Evolutionary conservation across 64 coral and sea anemone genomes (phyloP).

Genomic region (Cladopsammia gracilis): DNA sequence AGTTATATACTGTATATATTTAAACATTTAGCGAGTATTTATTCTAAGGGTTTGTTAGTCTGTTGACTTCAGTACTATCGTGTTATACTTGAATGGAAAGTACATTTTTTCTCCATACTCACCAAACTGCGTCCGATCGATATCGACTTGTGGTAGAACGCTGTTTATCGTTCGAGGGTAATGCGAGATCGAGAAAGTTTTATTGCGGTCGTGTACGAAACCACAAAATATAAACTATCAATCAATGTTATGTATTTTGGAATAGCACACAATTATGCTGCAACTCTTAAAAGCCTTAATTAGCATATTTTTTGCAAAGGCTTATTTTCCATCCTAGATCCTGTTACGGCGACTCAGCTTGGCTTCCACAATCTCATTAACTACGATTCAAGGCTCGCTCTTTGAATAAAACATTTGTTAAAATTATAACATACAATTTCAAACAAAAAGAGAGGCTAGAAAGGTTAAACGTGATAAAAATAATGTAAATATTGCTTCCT

Average conservation of each 20-base stretch:
- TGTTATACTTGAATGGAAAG: neutral
- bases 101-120: neutral
- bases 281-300: conserved; percentile 36
- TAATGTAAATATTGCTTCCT: neutral
- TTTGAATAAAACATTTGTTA: neutral
- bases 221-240: neutral
- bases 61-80: neutral
- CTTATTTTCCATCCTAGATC: neutral
- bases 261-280: neutral
- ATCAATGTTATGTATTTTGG: neutral
- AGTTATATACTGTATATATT: too few relatives aligned
- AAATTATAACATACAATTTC: neutral
- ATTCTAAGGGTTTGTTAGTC: neutral
- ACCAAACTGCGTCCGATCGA: neutral
- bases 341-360: neutral
- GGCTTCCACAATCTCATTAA: neutral
- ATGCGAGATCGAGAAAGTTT: neutral
- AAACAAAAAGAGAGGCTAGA: neutral
- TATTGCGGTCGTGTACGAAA: neutral
- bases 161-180: neutral
- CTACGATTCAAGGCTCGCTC: neutral
- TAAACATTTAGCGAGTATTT: neutral
- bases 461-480: neutral
- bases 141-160: neutral
- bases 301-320: conserved; percentile 22